A percentile compares a stretch with the other conserved stretches of the same genome.
Evolutionary conservation across 1,140 invertebrate genomes (phyloP).

Genomic region (Danaus plexippus): DNA sequence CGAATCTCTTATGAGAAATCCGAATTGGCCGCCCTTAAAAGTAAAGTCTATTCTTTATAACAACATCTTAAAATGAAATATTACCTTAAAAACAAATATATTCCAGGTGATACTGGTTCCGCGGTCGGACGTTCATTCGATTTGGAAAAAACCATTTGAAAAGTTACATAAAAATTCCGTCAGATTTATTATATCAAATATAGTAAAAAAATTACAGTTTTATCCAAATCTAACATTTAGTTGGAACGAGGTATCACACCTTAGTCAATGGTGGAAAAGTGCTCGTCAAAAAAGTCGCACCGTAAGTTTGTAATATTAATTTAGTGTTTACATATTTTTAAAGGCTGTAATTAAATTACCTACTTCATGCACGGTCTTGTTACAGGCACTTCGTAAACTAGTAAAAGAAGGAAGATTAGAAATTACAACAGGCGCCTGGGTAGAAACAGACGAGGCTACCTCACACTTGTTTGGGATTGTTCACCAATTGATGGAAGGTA

Average conservation of each 20-base stretch:
- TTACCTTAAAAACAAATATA: conserved; percentile 7
- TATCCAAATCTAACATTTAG: conserved; percentile 90
- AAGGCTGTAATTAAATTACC: conserved; percentile 3
- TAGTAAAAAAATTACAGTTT: conserved; percentile 85
- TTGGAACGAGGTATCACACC: conserved; percentile 93
- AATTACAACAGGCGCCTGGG: conserved; percentile 93
- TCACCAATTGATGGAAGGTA: conserved; percentile 91
- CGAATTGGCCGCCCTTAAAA: conserved; percentile 52
- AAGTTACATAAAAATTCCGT: conserved; percentile 40
- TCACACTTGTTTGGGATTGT: conserved; percentile 89
- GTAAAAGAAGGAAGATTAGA: conserved; percentile 85
- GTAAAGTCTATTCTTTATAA: conserved; percentile 22
- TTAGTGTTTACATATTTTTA: neutral
- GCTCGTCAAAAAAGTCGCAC: conserved; percentile 38
- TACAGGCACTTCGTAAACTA: conserved; percentile 75
- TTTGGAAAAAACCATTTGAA: conserved; percentile 50
- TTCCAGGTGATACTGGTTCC: conserved; percentile 52
- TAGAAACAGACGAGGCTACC: conserved; percentile 94
- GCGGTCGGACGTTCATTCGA: conserved; percentile 37
- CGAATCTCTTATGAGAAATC: conserved; percentile 51
- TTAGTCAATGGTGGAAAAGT: conserved; percentile 91
- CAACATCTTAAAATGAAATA: neutral
- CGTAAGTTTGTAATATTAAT: conserved; percentile 27
- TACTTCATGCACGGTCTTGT: neutral
- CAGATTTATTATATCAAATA: conserved; percentile 71